Conservation (phyloP, 1,140 invertebrate species). For the Tetragnatha versicolor region DNA sequence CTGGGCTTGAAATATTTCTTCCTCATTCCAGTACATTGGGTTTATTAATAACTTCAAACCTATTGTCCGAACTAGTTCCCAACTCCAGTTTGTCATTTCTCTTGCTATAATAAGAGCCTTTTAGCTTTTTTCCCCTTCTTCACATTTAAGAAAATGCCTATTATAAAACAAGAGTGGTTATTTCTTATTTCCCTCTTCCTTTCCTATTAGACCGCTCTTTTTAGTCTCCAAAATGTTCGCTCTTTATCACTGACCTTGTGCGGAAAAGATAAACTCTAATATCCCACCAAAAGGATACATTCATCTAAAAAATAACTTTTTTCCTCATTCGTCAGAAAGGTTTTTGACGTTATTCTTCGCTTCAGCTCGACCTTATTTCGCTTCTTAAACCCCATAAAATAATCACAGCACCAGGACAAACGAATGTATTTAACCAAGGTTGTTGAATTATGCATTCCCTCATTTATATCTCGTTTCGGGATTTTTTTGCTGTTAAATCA, state of each 20-base stretch:
- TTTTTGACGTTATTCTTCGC: too few relatives aligned
- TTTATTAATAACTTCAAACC: conserved; percentile 29
- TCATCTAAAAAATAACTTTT: too few relatives aligned
- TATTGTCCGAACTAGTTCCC: conserved; percentile 25
- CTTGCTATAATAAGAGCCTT: conserved; percentile 4
- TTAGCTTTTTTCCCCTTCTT: conserved; percentile 2
- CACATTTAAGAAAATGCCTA: conserved; percentile 23
- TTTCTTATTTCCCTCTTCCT: not conserved
- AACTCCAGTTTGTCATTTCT: conserved; percentile 35
- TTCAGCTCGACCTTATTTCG: too few relatives aligned
- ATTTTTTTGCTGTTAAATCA: too few relatives aligned
- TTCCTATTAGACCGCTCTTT: too few relatives aligned
- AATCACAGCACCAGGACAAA: too few relatives aligned
- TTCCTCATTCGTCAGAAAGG: too few relatives aligned
- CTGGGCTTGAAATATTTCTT: conserved; percentile 29
- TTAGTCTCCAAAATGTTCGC: not conserved
- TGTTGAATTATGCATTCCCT: too few relatives aligned
- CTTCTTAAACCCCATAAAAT: too few relatives aligned
- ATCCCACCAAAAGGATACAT: too few relatives aligned
- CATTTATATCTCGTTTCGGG: too few relatives aligned
- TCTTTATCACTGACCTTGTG: conserved; percentile 17
- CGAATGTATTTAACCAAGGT: too few relatives aligned
- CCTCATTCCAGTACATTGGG: conserved; percentile 22
- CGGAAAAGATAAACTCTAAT: not conserved
- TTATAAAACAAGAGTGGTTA: conserved; percentile 21